Conservation (phyloP, 2,888 invertebrate species). For the Ferdinandea cuprea region DNA sequence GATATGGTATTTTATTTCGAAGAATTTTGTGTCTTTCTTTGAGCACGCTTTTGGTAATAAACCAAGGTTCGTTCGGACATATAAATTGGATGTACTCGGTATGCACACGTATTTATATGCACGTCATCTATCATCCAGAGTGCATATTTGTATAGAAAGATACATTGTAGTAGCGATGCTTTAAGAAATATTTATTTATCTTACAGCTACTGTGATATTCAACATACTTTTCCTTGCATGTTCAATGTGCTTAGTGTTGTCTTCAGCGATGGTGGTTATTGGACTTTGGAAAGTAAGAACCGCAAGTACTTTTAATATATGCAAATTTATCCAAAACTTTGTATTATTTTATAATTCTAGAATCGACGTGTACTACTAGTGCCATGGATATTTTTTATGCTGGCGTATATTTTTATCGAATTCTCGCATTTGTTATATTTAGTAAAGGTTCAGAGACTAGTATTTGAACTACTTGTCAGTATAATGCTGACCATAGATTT, state of each 20-base stretch:
- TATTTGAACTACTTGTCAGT: slow-evolving; percentile 89
- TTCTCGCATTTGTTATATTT: slow-evolving; percentile 87
- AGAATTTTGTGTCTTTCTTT: too few relatives aligned
- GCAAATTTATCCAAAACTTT: slow-evolving; percentile 45
- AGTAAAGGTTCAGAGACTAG: slow-evolving; percentile 86
- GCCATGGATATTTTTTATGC: slow-evolving; percentile 89
- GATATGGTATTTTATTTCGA: too few relatives aligned
- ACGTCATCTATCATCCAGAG: background rate
- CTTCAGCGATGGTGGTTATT: slow-evolving; percentile 87
- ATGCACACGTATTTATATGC: background rate
- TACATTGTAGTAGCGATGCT: slow-evolving; percentile 44
- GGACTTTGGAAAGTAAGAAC: slow-evolving; percentile 88
- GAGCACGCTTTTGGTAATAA: slow-evolving; percentile 45
- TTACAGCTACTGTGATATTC: slow-evolving; percentile 89
- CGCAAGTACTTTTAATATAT: slow-evolving; percentile 49
- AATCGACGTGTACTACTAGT: slow-evolving; percentile 88
- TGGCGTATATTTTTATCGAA: slow-evolving; percentile 87
- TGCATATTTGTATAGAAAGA: slow-evolving; percentile 34
- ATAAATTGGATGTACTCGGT: background rate
- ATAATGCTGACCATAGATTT: slow-evolving; percentile 91
- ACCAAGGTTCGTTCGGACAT: slow-evolving; percentile 30
- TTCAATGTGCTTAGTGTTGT: slow-evolving; percentile 87
- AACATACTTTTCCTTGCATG: slow-evolving; percentile 87
- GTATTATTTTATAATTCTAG: slow-evolving; percentile 82
- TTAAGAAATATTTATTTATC: slow-evolving; percentile 60